Evolutionary conservation across 2,113 vertebrate species (phyloP).

Genomic region (Crotalus tigris): DNA sequence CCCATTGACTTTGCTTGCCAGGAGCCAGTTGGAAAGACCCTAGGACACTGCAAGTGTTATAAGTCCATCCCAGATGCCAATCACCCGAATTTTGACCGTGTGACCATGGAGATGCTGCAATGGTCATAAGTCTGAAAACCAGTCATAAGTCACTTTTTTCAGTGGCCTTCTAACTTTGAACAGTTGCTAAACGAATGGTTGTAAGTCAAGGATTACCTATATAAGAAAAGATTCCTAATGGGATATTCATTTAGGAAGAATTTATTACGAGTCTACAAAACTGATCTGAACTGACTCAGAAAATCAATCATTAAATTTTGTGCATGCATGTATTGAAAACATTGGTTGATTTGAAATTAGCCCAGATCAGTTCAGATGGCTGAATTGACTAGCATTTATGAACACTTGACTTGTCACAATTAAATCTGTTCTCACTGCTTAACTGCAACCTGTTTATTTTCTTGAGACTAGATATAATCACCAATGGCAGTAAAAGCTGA

Average conservation of each 20-base stretch:
- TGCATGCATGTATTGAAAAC: neutral
- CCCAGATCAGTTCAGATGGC: neutral
- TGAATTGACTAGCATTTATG: neutral
- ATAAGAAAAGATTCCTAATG: neutral
- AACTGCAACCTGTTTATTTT: neutral
- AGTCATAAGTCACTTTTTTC: neutral
- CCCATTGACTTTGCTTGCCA: neutral
- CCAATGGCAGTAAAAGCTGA: neutral
- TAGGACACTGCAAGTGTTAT: neutral
- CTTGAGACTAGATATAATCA: neutral
- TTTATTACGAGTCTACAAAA: neutral
- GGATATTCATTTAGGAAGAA: neutral
- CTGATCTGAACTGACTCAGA: neutral
- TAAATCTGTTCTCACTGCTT: neutral
- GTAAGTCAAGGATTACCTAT: neutral
- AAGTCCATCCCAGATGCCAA: neutral
- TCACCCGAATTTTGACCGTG: neutral
- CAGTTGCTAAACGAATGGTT: neutral
- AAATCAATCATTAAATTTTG: neutral
- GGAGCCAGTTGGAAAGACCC: neutral
- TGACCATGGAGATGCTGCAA: neutral
- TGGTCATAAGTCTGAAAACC: neutral
- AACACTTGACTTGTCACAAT: neutral
- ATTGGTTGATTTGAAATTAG: neutral
- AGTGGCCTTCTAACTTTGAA: neutral